These are phyloP conservation scores for Nematopogon swammerdamellus DNA, from an alignment of 2,888 invertebrate genomes.

Conservation along the genomic window DNA sequence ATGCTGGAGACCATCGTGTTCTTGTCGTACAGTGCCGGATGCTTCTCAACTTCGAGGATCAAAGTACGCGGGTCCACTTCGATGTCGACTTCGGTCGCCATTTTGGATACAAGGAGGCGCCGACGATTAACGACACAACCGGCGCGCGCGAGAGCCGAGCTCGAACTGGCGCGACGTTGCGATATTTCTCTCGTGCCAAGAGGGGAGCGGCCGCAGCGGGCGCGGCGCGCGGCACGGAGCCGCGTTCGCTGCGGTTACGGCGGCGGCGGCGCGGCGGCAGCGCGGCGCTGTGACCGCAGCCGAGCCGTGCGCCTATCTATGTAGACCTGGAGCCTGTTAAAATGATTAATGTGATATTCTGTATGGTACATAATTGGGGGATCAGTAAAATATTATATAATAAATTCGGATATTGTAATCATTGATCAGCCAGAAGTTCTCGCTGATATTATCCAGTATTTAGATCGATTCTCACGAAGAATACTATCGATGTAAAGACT, in stretches of 20 bases:
- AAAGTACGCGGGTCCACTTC: background rate
- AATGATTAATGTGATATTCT: no score
- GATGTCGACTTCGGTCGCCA: background rate
- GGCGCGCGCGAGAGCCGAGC: constrained; percentile 2
- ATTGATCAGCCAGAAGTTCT: no score
- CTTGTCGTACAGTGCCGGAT: background rate
- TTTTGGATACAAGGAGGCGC: constrained; percentile 1
- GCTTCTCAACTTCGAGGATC: background rate
- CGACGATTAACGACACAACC: background rate
- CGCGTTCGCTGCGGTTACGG: background rate
- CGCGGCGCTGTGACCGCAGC: no score
- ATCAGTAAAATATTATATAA: no score
- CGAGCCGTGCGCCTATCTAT: no score
- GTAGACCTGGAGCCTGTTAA: no score
- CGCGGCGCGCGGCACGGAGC: background rate
- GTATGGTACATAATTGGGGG: no score
- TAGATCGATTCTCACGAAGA: no score
- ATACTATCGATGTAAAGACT: no score
- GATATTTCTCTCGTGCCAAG: constrained; percentile 6
- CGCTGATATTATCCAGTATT: no score
- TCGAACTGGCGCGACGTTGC: constrained; percentile 5
- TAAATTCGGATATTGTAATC: no score
- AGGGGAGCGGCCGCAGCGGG: constrained; percentile 5
- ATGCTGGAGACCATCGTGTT: background rate
- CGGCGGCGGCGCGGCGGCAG: no score